These are phyloP conservation scores for Crotalus horridus DNA, from an alignment of 2,113 vertebrate genomes.

Conservation along the genomic window DNA sequence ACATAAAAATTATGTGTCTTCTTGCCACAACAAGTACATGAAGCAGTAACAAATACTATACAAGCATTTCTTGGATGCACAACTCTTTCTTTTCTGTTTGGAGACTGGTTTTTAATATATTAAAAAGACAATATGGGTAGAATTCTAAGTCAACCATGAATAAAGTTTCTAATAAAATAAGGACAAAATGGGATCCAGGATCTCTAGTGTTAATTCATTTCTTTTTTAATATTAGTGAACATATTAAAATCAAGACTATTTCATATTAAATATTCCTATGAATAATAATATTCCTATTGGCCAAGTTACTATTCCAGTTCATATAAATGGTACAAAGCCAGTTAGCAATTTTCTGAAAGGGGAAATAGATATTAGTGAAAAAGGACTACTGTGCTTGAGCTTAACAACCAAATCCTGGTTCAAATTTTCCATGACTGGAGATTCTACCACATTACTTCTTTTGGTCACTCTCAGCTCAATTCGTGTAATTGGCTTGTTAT, in stretches of 20 bases:
- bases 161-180: not conserved
- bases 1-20: not conserved
- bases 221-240: not conserved
- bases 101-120: not conserved
- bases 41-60: not conserved
- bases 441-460: not conserved
- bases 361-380: not conserved
- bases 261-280: not conserved
- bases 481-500: not conserved
- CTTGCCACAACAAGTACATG: not conserved
- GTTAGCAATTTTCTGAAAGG: not conserved
- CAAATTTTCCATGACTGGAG: not conserved
- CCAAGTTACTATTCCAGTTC: not conserved
- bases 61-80: not conserved
- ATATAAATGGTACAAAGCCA: not conserved
- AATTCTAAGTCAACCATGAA: not conserved
- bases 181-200: not conserved
- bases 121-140: not conserved
- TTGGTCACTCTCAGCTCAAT: not conserved
- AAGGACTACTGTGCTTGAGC: not conserved
- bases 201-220: not conserved
- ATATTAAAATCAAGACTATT: not conserved
- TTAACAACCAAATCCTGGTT: not conserved
- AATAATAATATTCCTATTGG: not conserved
- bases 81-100: not conserved